Evolutionary conservation across 1,140 invertebrate species (phyloP), one percentile per base, ranked within the genome.

Genomic region (Drosophila oshimai): DNA sequence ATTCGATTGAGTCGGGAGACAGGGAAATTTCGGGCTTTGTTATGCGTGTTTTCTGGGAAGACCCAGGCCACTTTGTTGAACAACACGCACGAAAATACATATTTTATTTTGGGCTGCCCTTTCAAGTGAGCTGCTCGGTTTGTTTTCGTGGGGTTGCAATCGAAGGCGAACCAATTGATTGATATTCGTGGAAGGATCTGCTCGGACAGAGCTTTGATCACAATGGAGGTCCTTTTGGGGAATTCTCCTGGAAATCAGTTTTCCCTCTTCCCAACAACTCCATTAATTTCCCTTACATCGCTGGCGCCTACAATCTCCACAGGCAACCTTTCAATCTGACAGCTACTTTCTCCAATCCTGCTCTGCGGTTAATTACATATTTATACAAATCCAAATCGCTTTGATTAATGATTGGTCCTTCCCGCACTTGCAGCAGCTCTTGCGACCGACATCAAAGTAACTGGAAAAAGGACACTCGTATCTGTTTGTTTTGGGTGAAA

Each of bases 11-110:
- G n/a, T 28, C 13, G 7, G 20, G 5, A 15, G 15, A 60, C 26
- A n/a, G 54, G 31, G 51, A 39, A 47, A 36, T 15, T n/a, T n/a
- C 13, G 18, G 31, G 61, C 81, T 80, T 86, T 87, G 76, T 87
- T 79, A 34, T 72, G 51, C 29, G 67, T 60, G 34, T 73, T 81
- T 86, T 86, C 80, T 87, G 80, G 80, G 80, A 86, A 86, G 69
- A 36, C 46, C 34, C 37, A n/a, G 41, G 68, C 76, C 73, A 75
- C 75, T 79, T 74, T 65, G 57, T 65, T 74, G 73, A 54, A 79
- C 62, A 73, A 69, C 60, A 49, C 62, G 60, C 47, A 67, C 60
- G 61, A 64, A 54, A 72, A 53, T 64, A n/a, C n/a, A n/a, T 54
- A 61, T 49, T 58, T 74, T 71, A 37, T 79, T 81, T 58, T 37